phyloP scores from a whole-genome alignment of 2,888 invertebrate genomes.

The Neoascia interrupta region DNA sequence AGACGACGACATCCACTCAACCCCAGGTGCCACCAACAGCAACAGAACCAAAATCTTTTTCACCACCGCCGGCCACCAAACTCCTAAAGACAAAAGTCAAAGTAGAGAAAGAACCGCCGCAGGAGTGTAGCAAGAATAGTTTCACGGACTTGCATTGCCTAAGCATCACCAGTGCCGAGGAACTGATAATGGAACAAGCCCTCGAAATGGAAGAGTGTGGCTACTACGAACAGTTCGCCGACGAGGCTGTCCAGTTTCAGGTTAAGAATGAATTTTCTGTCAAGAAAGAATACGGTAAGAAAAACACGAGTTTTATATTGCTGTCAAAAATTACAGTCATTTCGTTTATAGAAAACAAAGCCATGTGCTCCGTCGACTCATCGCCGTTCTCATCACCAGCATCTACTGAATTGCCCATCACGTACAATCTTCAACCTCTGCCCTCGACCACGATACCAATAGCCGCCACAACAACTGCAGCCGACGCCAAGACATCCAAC shows the following conservation, averaged over 20 bases:
- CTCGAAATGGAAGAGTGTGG: slow-evolving; percentile 79
- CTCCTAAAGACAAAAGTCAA: slow-evolving; percentile 72
- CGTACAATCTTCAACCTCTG: slow-evolving; percentile 50
- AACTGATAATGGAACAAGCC: slow-evolving; percentile 79
- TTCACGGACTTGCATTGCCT: slow-evolving; percentile 76
- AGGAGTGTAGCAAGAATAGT: slow-evolving; percentile 26
- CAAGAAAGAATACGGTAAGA: slow-evolving; percentile 77
- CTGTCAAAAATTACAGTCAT: too few relatives aligned
- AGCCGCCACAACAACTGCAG: slow-evolving; percentile 49
- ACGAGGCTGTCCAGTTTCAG: slow-evolving; percentile 75
- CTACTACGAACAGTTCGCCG: slow-evolving; percentile 74
- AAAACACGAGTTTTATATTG: too few relatives aligned
- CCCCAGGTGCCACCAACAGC: background rate
- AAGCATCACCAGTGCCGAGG: slow-evolving; percentile 78
- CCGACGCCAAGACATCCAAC: slow-evolving; percentile 57
- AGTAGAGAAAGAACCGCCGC: slow-evolving; percentile 26
- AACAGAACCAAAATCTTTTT: slow-evolving; percentile 20
- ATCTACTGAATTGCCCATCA: slow-evolving; percentile 74
- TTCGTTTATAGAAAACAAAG: slow-evolving; percentile 74
- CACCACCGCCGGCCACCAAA: slow-evolving; percentile 63
- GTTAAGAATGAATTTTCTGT: slow-evolving; percentile 75
- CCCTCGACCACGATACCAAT: slow-evolving; percentile 63
- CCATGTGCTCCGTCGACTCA: slow-evolving; percentile 76
- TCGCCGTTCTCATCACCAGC: slow-evolving; percentile 78
- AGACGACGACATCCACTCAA: slow-evolving; percentile 7